These are phyloP conservation scores for Apteryx mantelli DNA, from an alignment of 2,113 vertebrate species.

Conservation along the genomic window DNA sequence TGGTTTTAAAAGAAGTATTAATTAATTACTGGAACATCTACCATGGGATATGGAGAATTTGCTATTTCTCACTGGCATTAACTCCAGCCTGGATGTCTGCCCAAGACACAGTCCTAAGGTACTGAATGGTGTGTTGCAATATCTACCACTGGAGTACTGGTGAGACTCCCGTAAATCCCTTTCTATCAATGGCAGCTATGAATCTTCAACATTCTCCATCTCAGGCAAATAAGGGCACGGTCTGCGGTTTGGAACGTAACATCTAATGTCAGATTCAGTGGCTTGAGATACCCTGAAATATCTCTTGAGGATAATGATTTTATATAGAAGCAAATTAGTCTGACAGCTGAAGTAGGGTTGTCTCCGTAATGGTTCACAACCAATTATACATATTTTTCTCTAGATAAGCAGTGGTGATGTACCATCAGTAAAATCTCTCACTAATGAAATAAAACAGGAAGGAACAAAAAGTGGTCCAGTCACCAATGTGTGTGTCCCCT, in stretches of 20 bases:
- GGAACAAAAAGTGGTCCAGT: neutral
- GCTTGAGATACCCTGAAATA: neutral
- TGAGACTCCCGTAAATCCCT: neutral
- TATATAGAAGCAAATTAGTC: constrained; percentile 41
- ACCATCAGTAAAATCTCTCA: neutral
- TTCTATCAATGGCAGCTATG: neutral
- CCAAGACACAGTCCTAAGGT: neutral
- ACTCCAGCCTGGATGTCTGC: neutral
- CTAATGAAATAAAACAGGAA: neutral
- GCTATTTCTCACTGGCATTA: neutral
- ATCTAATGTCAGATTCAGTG: constrained; percentile 42
- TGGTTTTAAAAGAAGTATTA: neutral
- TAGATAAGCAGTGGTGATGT: neutral
- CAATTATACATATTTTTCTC: constrained; percentile 32
- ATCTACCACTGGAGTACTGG: neutral
- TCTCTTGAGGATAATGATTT: constrained; percentile 49
- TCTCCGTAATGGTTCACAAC: neutral
- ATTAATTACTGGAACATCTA: constrained; percentile 11
- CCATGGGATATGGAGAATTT: neutral
- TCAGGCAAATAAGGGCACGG: constrained; percentile 1
- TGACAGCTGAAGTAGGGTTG: constrained; percentile 38
- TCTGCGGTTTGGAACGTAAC: constrained; percentile 33
- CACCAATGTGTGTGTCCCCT: neutral
- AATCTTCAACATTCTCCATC: neutral
- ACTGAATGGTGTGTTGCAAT: neutral